These are phyloP conservation scores for Mesopsocus fuscifrons DNA, from an alignment of 2,888 invertebrate genomes.

Conservation along the genomic window DNA sequence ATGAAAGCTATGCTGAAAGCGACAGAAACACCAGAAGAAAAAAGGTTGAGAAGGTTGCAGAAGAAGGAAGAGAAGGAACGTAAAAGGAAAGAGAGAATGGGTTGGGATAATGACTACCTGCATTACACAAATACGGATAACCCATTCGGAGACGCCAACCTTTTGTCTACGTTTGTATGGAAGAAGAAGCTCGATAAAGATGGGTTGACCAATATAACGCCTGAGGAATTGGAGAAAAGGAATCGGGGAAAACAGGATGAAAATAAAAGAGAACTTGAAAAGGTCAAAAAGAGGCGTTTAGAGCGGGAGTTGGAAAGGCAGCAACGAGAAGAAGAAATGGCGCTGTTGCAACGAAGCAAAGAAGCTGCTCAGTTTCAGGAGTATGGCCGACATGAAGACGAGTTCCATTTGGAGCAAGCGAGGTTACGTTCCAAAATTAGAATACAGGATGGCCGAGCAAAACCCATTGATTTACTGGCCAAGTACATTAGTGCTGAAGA, in stretches of 20 bases:
- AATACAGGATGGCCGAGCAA: conserved; percentile 91
- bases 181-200: conserved; percentile 87
- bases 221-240: conserved; percentile 61
- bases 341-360: conserved; percentile 69
- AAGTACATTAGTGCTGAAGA: conserved; percentile 88
- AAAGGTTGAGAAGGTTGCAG: conserved; percentile 56
- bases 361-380: conserved; percentile 79
- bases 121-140: conserved; percentile 97
- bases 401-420: conserved; percentile 95
- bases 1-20: conserved; percentile 65
- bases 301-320: conserved; percentile 78
- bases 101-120: conserved; percentile 92
- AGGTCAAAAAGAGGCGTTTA: conserved; percentile 73
- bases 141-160: conserved; percentile 93
- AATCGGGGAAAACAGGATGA: conserved; percentile 79
- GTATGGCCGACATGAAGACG: conserved; percentile 93
- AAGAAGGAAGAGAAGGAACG: conserved; percentile 88
- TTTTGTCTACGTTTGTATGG: conserved; percentile 94
- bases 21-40: conserved; percentile 90
- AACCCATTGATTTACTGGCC: conserved; percentile 93
- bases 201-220: conserved; percentile 57
- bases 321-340: conserved; percentile 61
- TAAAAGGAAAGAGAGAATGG: conserved; percentile 77
- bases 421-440: conserved; percentile 81
- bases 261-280: conserved; percentile 80